Evolutionary conservation across 2,888 invertebrate genomes (phyloP), one percentile per base, ranked within the genome.

Genomic region (Oligia latruncula): DNA sequence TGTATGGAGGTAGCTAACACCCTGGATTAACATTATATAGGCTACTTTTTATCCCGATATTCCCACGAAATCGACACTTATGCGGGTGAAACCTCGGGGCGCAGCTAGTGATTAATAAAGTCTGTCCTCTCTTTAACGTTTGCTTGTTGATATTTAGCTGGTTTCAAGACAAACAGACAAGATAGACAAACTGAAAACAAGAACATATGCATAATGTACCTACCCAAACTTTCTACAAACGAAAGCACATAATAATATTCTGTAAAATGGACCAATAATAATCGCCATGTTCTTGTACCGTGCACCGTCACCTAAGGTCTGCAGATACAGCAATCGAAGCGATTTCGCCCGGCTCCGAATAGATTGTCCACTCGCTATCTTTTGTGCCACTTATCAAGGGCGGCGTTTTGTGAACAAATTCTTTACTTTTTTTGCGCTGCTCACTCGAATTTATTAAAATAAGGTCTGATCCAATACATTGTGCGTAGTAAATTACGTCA

Each of bases 311-410:
- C 6, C 87, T 71, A 87, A 80, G 86, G 87, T 89, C 88, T 88
- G 92, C 90, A 85, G 87, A 91, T 88, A 87, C 91, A 92, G 92
- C 92, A 91, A 91, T 91, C 88, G 91, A 83, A 88, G 81, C 90
- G 87, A 90, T 91, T 89, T 85, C 82, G 80, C 86, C 88, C 82
- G 89, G 82, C 84, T 88, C 90, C 90, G 90, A 90, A 91, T 91
- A 91, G 90, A 91, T 91, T 91, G 91, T 91, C 90, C 90, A 89
- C 88, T 84, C 87, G 88, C 90, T 91, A 91, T 91, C 90, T 91
- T 89, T 88, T 86, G 90, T 90, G 84, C 90, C 88, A 92, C 90
- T 91, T 91, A 91, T 90, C 91, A 90, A 89, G 90, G 87, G 81
- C 86, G 88, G 88, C 89, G 86, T 90, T 88, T 88, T 88, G 85